Conservation (phyloP, 1,140 invertebrate species). For the Drosophila auraria region DNA sequence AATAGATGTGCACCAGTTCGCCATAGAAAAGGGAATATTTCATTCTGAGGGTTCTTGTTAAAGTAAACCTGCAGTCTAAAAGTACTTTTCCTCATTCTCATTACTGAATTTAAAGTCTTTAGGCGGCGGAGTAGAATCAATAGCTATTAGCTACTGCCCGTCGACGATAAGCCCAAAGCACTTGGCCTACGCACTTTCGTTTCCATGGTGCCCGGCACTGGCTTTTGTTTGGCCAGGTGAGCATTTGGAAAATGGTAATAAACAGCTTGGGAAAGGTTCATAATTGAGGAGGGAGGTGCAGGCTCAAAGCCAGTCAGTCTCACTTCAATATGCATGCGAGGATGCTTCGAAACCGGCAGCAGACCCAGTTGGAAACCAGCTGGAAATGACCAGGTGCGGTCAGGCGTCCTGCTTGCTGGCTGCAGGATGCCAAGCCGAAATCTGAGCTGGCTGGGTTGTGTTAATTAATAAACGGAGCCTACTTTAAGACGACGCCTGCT, state of each 20-base stretch:
- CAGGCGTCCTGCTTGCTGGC: slow-evolving; percentile 5
- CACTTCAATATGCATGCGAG: slow-evolving; percentile 17
- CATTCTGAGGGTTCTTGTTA: neutral
- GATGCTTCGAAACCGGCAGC: neutral
- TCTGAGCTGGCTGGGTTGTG: slow-evolving; percentile 5
- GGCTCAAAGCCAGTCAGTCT: slow-evolving; percentile 14
- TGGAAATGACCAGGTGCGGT: slow-evolving; percentile 18
- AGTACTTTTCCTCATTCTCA: too few relatives aligned
- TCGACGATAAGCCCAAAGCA: neutral
- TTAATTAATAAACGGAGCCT: slow-evolving; percentile 70
- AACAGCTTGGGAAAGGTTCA: slow-evolving; percentile 13
- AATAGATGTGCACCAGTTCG: slow-evolving; percentile 4
- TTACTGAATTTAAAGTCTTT: neutral
- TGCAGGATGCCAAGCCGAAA: slow-evolving; percentile 6
- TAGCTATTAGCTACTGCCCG: neutral
- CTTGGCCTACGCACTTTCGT: neutral
- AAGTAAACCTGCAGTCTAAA: neutral
- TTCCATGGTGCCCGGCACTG: slow-evolving; percentile 14
- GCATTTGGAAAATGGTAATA: slow-evolving; percentile 22
- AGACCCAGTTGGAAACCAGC: neutral
- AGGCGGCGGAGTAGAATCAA: neutral
- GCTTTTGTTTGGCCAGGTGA: slow-evolving; percentile 24
- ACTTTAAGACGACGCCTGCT: slow-evolving; percentile 53
- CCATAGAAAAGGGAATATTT: neutral
- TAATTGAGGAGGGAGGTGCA: slow-evolving; percentile 29